Base-by-base conservation (phyloP, 2,113 vertebrate species). In the Paramormyrops kingsleyae region DNA sequence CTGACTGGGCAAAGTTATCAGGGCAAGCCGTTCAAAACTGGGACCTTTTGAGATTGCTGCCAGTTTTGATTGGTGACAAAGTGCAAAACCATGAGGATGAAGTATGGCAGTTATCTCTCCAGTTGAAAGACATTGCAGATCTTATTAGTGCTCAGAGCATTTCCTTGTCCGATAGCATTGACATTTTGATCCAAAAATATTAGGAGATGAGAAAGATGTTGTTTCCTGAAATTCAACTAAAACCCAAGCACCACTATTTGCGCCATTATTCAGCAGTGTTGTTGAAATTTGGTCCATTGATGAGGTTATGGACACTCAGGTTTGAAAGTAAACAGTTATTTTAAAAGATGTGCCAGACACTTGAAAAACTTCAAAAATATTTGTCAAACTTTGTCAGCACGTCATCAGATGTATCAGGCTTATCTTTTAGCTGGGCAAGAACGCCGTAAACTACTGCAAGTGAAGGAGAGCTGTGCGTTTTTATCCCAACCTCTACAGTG, bases 1-100 rank as follows among this genome's bases (percentile, higher is more conserved):
- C 90, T 42, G 12, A 90, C 21, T 5, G 35, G 49, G 8, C n/a
- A 13, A 90, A 87, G 39, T 90, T 94, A 4, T n/a, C 42, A 59
- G 92, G 94, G 19, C 89, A 92, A 0, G 92, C 92, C n/a, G 9
- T 92, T 5, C 92, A 93, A 49, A 93, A 93, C 1, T 92, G 91
- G 92, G 91, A 91, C 24, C 90, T 93, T 15, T 84, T 93, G 27
- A 92, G 91, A 80, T 39, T 92, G 56, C 31, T 92, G 4, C 92
- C 91, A 88, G 35, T 94, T 0, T 66, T 92, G 88, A 91, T 92
- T 89, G 90, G 88, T 47, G 89, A 93, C 88, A 87, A 39, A 89
- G 83, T 91, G 42, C 31, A 89, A n/a, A 42, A 90, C 6, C 49
- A 83, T 49, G 88, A 89, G 87, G n/a, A 89, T 89, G 89, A 83